Evolutionary conservation across 2,113 vertebrate genomes (phyloP).

Genomic region (Melanotaenia duboulayi): DNA sequence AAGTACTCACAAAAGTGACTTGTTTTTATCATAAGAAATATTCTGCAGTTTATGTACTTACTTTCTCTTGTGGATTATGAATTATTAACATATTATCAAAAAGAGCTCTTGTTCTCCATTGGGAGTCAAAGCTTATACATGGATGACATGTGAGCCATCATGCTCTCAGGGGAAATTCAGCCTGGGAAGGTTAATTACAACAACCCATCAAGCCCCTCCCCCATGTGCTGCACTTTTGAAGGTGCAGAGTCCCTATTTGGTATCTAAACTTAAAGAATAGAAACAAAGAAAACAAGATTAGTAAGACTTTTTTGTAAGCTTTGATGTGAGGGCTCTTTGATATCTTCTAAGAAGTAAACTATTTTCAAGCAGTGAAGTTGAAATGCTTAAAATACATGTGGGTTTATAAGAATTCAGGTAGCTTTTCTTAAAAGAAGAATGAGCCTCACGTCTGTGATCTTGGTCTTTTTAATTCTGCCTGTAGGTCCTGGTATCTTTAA

Average conservation of each 20-base stretch:
- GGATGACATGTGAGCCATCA: constrained; percentile 18
- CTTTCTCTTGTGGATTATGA: constrained; percentile 18
- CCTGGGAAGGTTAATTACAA: constrained; percentile 45
- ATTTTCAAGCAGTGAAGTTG: constrained; percentile 4
- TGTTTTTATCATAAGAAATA: constrained; percentile 3
- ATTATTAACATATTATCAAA: constrained; percentile 19
- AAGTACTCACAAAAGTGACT: neutral
- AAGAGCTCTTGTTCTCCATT: constrained; percentile 5
- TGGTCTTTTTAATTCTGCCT: constrained; percentile 25
- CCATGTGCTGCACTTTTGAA: constrained; percentile 37
- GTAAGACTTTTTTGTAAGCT: neutral
- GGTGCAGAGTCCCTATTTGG: neutral
- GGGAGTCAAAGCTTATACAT: constrained; percentile 44
- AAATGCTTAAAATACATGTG: constrained; percentile 8
- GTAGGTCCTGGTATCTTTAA: constrained; percentile 27
- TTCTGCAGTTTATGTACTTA: neutral
- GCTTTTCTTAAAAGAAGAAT: constrained; percentile 18
- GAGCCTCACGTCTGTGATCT: constrained; percentile 24
- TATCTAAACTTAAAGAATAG: constrained; percentile 1
- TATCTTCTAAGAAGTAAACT: neutral
- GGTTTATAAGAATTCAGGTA: constrained; percentile 1
- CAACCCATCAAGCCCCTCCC: constrained; percentile 24
- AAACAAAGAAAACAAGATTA: constrained; percentile 4
- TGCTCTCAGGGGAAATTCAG: constrained; percentile 49
- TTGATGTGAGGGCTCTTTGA: neutral